Conservation (phyloP, 2,113 vertebrate genomes). For the Tragelaphus strepsiceros region DNA sequence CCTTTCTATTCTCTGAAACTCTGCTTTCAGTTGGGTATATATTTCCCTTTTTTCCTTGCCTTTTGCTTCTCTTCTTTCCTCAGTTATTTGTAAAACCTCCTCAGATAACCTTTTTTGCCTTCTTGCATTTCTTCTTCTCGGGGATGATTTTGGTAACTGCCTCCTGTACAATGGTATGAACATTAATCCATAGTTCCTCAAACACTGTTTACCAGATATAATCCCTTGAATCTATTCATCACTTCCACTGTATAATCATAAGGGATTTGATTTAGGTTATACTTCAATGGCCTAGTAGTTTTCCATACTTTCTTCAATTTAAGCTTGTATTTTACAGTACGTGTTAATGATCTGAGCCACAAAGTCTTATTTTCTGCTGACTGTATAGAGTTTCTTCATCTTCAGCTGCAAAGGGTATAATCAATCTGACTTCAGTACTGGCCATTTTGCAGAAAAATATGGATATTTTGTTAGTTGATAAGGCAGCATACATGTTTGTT, state of each 20-base stretch:
- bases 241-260: background rate
- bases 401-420: background rate
- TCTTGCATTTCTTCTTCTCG: background rate
- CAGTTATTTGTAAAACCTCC: background rate
- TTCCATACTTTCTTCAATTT: background rate
- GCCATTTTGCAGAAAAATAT: background rate
- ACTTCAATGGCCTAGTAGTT: background rate
- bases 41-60: background rate
- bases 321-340: background rate
- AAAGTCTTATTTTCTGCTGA: background rate
- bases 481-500: background rate
- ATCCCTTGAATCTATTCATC: background rate
- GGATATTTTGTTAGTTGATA: background rate
- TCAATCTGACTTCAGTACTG: background rate
- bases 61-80: background rate
- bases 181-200: background rate
- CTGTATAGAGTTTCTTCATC: background rate
- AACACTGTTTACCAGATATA: background rate
- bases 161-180: background rate
- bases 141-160: background rate
- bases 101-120: background rate
- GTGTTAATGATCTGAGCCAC: background rate
- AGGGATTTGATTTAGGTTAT: background rate
- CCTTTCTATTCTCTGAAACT: background rate
- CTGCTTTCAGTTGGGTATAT: background rate